Evolutionary conservation across 2,888 invertebrate species (phyloP), one percentile per base, ranked within the genome.

Genomic region (Chloroclysta siterata): DNA sequence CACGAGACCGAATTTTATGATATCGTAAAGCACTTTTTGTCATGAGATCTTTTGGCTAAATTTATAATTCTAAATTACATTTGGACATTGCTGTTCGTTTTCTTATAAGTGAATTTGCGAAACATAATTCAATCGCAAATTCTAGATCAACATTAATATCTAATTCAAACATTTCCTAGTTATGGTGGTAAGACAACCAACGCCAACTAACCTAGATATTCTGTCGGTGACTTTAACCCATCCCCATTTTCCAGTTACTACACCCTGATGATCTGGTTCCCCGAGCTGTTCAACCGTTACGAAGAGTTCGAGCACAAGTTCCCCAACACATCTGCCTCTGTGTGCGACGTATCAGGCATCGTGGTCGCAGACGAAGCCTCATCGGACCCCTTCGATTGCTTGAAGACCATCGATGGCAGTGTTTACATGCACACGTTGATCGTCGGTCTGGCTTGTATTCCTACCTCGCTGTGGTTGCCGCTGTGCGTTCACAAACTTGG

Each of bases 231-330:
- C 36, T 36, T 36, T 36, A 36, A 7, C 36, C 8, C 36, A 8
- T 8, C 36, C 11, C 2, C 11, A 11, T 42, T 76, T 51, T 78
- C n/a, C 90, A 98, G 98, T 80, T 98, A 97, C 89, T 98, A 98
- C 85, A 98, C 98, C 7, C 89, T 98, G 48, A 97, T 97, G 96
- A 95, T 98, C 83, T 98, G 98, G 98, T 97, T 98, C 89, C 97
- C 97, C 13, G 97, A 97, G 85, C 88, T 98, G 75, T 98, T 98
- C 89, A 95, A 95, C 85, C 95, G 97, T 58, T 97, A 97, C 85
- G 96, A 97, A 78, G 95, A 95, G 75, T 97, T 95, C 82, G 96
- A 96, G 79, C 81, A 86, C 29, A 82, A 88, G 1, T 93, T 95
- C 93, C 96, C 96, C 0, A 95, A 94, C 68, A 92, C 94, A 54